phyloP scores from a whole-genome alignment of 2,113 vertebrate genomes.

The Proteles cristata region DNA sequence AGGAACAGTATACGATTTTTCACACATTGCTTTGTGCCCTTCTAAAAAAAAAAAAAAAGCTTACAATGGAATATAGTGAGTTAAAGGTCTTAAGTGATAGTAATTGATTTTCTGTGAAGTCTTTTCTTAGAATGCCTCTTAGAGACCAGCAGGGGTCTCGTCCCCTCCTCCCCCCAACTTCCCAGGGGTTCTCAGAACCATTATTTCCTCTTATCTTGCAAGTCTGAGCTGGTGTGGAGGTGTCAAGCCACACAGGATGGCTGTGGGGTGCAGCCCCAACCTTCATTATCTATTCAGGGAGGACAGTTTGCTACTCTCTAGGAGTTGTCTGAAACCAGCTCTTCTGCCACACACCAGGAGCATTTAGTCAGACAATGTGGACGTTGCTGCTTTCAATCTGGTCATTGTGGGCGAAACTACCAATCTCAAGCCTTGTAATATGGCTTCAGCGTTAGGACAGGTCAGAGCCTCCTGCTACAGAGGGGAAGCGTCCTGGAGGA shows the following conservation, averaged over 20 bases:
- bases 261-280: neutral
- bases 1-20: conserved; percentile 50
- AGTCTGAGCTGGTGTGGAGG: neutral
- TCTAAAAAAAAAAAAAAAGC: conserved; percentile 35
- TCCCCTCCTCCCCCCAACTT: conserved; percentile 16
- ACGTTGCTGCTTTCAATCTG: conserved; percentile 27
- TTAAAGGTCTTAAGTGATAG: conserved; percentile 67
- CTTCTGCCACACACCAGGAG: neutral
- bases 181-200: conserved; percentile 54
- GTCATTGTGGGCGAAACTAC: neutral
- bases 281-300: conserved; percentile 44
- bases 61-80: neutral
- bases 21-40: conserved; percentile 49
- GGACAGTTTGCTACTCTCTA: neutral
- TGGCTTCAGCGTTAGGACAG: neutral
- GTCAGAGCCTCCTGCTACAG: neutral
- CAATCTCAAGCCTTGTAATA: neutral
- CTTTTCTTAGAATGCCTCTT: conserved; percentile 66
- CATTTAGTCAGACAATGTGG: conserved; percentile 44
- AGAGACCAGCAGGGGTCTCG: conserved; percentile 47
- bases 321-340: neutral
- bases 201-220: conserved; percentile 42
- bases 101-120: conserved; percentile 74
- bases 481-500: neutral
- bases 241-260: neutral